Conservation (phyloP, 2,797 vertebrate genomes). For the Malacoraja senta region DNA sequence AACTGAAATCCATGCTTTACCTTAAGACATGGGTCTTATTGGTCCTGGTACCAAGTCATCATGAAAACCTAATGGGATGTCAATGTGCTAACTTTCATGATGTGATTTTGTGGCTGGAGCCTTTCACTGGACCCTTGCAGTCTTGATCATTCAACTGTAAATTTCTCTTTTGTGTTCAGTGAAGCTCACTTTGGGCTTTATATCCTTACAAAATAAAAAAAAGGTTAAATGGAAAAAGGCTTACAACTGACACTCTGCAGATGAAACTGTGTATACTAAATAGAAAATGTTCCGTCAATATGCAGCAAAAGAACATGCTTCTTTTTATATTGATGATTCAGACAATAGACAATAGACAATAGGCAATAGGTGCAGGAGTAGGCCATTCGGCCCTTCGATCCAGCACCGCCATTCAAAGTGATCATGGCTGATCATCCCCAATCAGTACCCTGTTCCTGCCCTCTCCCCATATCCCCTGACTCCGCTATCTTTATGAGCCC, state of each 20-base stretch:
- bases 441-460: no score
- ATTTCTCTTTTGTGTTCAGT: neutral
- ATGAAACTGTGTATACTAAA: neutral
- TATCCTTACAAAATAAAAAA: neutral
- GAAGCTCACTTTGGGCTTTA: neutral
- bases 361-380: no score
- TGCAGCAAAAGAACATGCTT: neutral
- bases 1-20: neutral
- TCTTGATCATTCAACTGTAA: neutral
- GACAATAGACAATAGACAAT: no score
- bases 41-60: neutral
- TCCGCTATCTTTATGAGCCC: no score
- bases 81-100: neutral
- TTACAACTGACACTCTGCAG: neutral
- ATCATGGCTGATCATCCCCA: no score
- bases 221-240: neutral
- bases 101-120: neutral
- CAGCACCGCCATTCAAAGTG: no score
- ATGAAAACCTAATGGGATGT: neutral
- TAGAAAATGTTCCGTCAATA: neutral
- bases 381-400: no score
- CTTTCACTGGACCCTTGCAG: neutral
- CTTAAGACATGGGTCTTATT: neutral
- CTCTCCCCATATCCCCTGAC: no score
- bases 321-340: neutral